phyloP scores from a whole-genome alignment of 2,113 vertebrate genomes.

The Dipodomys ordii region DNA sequence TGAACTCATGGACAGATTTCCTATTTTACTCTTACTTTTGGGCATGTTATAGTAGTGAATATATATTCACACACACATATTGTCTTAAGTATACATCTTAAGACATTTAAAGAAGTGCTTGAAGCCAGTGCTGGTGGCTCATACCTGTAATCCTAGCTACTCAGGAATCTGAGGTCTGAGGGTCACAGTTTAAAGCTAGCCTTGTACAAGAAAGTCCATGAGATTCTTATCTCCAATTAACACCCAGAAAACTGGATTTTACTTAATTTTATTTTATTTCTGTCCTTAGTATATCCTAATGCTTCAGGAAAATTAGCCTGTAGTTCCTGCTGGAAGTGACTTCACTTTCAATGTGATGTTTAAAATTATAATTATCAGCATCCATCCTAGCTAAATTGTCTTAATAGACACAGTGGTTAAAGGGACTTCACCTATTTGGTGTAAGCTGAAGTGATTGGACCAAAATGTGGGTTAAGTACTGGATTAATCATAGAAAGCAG shows the following conservation, averaged over 20 bases:
- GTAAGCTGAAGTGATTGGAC: neutral
- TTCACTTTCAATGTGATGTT: slow-evolving; percentile 45
- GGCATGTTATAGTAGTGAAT: neutral
- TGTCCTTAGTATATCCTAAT: slow-evolving; percentile 27
- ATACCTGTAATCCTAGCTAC: too few species aligned
- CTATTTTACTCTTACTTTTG: neutral
- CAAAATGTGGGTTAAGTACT: neutral
- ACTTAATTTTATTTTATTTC: slow-evolving; percentile 28
- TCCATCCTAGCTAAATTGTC: slow-evolving; percentile 3
- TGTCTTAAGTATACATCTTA: neutral
- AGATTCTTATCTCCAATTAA: too few species aligned
- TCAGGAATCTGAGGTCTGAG: too few species aligned
- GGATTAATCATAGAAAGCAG: slow-evolving; percentile 27
- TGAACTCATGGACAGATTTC: neutral
- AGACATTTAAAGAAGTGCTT: neutral
- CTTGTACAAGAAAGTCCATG: too few species aligned
- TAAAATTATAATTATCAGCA: slow-evolving; percentile 40
- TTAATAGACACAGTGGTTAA: slow-evolving; percentile 28
- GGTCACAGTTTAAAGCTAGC: too few species aligned
- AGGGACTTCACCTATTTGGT: neutral
- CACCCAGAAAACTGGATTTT: too few species aligned
- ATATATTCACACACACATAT: neutral
- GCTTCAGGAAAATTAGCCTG: slow-evolving; percentile 37
- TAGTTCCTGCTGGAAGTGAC: slow-evolving; percentile 49
- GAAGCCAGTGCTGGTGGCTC: too few species aligned